Percentiles rank a stretch among this genome's conserved stretches.
These are phyloP conservation scores for Spheniscus humboldti DNA, from an alignment of 2,797 vertebrate species.

Conservation along the genomic window DNA sequence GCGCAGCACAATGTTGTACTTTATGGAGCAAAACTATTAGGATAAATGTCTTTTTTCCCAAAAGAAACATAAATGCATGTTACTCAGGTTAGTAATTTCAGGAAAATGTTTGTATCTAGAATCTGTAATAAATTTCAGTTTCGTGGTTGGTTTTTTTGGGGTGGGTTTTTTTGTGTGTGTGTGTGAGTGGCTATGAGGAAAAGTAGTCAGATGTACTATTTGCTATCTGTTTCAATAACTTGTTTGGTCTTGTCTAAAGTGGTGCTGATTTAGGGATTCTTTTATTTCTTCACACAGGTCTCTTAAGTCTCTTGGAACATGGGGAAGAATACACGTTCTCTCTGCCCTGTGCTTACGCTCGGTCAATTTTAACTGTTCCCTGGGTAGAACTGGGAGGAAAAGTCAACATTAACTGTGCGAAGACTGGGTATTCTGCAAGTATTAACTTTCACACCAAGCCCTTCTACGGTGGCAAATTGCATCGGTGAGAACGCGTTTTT, in stretches of 20 bases:
- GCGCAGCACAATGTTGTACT: not conserved
- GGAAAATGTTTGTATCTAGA: not conserved
- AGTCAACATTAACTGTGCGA: slow-evolving; percentile 89
- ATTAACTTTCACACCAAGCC: slow-evolving; percentile 99
- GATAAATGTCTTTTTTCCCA: not conserved
- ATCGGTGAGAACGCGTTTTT: slow-evolving; percentile 79
- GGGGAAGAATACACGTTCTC: slow-evolving; percentile 96
- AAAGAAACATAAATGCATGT: not conserved
- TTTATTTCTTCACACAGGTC: slow-evolving; percentile 74
- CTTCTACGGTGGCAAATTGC: slow-evolving; percentile 95
- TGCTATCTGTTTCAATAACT: not conserved
- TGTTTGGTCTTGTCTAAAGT: not conserved
- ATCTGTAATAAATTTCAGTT: not conserved
- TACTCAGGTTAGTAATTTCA: not conserved
- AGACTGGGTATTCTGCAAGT: slow-evolving; percentile 92
- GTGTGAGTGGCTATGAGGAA: not conserved
- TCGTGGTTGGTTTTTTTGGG: not conserved
- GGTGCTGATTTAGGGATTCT: not conserved
- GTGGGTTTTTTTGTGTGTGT: not conserved
- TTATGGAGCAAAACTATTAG: not conserved
- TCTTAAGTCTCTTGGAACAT: slow-evolving; percentile 88
- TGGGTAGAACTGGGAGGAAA: slow-evolving; percentile 98
- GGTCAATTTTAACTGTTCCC: slow-evolving; percentile 97
- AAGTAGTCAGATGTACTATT: not conserved
- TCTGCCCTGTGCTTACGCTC: slow-evolving; percentile 92